These are phyloP conservation scores for Antedon mediterranea DNA, from an alignment of 53 echinoderm and acorn worm genomes.

Conservation along the genomic window DNA sequence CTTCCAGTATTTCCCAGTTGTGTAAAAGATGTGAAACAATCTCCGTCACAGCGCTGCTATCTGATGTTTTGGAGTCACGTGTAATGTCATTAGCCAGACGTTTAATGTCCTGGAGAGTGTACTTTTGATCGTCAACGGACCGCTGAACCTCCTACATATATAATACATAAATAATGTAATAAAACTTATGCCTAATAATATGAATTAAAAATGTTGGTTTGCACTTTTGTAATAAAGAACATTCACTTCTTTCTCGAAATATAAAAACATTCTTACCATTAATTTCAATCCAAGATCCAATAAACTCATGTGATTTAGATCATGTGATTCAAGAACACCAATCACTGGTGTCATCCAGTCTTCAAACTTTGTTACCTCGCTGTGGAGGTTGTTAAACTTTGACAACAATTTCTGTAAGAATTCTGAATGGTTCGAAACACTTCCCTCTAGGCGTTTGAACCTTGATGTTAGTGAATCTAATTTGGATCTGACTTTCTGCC, in stretches of 20 bases:
- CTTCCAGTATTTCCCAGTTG: slow-evolving; percentile 97
- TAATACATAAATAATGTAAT: too few relatives aligned
- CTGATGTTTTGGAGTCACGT: slow-evolving; percentile 64
- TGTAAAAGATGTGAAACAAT: slow-evolving; percentile 67
- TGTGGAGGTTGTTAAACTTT: slow-evolving; percentile 72
- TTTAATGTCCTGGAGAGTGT: slow-evolving; percentile 83
- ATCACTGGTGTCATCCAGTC: slow-evolving; percentile 93
- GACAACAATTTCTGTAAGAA: slow-evolving; percentile 59
- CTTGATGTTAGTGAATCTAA: slow-evolving; percentile 69
- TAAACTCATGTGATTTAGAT: slow-evolving; percentile 63
- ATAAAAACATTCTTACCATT: slow-evolving; percentile 44
- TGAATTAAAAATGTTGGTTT: too few relatives aligned
- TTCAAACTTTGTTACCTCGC: slow-evolving; percentile 68
- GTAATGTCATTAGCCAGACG: slow-evolving; percentile 79
- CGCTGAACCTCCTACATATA: slow-evolving; percentile 59
- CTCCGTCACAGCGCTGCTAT: slow-evolving; percentile 63
- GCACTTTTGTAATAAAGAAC: too few relatives aligned
- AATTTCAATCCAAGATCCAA: slow-evolving; percentile 73
- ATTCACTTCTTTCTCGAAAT: too few relatives aligned
- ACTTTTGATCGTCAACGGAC: slow-evolving; percentile 70
- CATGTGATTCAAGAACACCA: slow-evolving; percentile 64
- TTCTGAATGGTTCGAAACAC: slow-evolving; percentile 56
- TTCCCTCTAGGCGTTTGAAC: slow-evolving; percentile 46
- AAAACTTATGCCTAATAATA: too few relatives aligned
- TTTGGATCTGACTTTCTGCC: slow-evolving; percentile 39